phyloP scores from a whole-genome alignment of 2,888 invertebrate species.

The Limnephilus lunatus region DNA sequence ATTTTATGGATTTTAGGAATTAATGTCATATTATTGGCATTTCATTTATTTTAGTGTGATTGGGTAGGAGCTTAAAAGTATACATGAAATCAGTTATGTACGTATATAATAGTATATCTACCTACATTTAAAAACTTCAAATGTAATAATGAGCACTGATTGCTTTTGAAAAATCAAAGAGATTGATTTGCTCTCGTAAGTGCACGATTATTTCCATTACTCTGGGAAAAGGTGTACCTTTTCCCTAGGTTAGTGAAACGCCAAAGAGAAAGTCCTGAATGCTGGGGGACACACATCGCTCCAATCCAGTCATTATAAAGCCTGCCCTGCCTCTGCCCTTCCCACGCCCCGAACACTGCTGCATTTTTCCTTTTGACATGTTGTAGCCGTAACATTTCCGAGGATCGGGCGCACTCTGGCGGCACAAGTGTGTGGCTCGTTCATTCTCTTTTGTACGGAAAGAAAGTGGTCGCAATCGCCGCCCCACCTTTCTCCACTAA shows the following conservation, averaged over 20 bases:
- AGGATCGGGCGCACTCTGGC: slow-evolving; percentile 11
- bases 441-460: slow-evolving; percentile 60
- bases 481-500: slow-evolving; percentile 62
- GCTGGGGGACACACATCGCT: neutral
- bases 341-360: slow-evolving; percentile 5
- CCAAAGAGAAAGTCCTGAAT: neutral
- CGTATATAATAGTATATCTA: too few relatives aligned
- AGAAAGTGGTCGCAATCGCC: slow-evolving; percentile 57
- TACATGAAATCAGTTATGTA: neutral
- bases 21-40: neutral
- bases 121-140: neutral
- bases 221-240: neutral
- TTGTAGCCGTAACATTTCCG: slow-evolving; percentile 1
- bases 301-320: slow-evolving; percentile 4
- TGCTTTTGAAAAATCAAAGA: neutral
- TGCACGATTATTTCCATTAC: neutral
- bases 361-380: slow-evolving; percentile 36
- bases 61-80: neutral
- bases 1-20: neutral
- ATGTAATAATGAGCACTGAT: neutral
- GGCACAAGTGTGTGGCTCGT: slow-evolving; percentile 30
- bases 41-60: neutral
- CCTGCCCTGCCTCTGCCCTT: neutral
- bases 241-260: neutral
- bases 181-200: neutral